Conservation (phyloP, 2,888 invertebrate species). For the Melipona bicolor region DNA sequence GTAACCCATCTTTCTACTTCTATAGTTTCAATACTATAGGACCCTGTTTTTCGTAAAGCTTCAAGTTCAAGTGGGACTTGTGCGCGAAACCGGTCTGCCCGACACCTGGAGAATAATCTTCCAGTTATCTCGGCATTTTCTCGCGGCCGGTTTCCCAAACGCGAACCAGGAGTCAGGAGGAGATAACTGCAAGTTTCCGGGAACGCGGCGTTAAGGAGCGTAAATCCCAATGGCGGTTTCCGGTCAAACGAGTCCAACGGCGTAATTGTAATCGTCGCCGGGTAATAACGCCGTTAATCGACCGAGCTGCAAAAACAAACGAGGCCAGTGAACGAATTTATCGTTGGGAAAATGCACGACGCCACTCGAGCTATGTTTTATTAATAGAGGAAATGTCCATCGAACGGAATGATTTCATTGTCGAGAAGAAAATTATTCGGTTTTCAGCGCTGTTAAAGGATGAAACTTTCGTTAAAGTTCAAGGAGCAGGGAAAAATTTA, state of each 20-base stretch:
- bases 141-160: neutral
- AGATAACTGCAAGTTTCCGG: constrained; percentile 15
- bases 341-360: neutral
- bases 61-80: neutral
- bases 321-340: constrained; percentile 1
- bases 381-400: neutral
- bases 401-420: too few relatives aligned
- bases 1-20: too few relatives aligned
- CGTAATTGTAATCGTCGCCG: constrained; percentile 25
- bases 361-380: neutral
- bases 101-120: neutral
- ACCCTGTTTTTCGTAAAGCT: neutral
- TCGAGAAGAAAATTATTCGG: too few relatives aligned
- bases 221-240: constrained; percentile 13
- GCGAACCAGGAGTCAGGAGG: neutral
- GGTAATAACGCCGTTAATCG: constrained; percentile 36
- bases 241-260: neutral
- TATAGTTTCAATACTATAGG: too few relatives aligned
- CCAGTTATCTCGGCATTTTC: neutral
- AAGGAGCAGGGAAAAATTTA: too few relatives aligned
- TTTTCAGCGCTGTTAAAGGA: too few relatives aligned
- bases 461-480: too few relatives aligned
- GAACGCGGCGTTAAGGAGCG: neutral
- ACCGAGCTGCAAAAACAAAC: neutral
- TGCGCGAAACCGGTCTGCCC: neutral